phyloP scores from a whole-genome alignment of 1,140 invertebrate genomes.

The Scaptomyza montana region DNA sequence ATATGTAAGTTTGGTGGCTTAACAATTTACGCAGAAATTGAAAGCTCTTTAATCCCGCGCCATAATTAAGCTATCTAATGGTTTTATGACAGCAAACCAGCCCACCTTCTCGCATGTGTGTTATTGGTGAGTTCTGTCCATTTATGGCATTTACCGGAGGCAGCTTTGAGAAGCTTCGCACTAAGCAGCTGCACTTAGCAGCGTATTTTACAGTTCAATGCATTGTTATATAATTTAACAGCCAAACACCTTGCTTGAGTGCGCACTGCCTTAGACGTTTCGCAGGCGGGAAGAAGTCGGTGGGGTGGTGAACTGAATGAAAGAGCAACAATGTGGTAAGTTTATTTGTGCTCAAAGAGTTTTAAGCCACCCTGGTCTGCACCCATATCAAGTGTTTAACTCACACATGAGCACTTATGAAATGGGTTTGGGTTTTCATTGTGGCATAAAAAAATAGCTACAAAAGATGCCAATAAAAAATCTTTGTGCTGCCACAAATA shows the following conservation, averaged over 20 bases:
- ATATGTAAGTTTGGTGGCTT: not conserved
- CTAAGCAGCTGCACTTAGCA: conserved; percentile 79
- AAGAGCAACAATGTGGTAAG: conserved; percentile 76
- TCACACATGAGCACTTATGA: conserved; percentile 57
- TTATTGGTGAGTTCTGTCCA: conserved; percentile 49
- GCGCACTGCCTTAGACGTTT: conserved; percentile 47
- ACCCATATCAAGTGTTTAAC: conserved; percentile 58
- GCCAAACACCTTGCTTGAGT: conserved; percentile 80
- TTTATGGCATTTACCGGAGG: conserved; percentile 45
- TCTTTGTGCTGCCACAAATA: conserved; percentile 81
- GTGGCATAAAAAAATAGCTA: conserved; percentile 76
- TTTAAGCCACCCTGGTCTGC: conserved; percentile 44
- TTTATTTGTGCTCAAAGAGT: conserved; percentile 80
- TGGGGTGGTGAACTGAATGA: conserved; percentile 17
- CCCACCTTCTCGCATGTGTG: conserved; percentile 1
- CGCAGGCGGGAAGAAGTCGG: conserved; percentile 10
- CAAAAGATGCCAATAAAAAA: conserved; percentile 83
- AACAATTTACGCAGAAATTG: conserved; percentile 25
- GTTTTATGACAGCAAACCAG: conserved; percentile 42
- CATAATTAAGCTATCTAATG: conserved; percentile 72
- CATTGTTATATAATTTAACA: conserved; percentile 82
- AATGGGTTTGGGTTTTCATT: conserved; percentile 58
- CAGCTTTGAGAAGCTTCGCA: conserved; percentile 33
- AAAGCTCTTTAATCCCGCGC: conserved; percentile 38
- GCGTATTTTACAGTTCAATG: conserved; percentile 81